phyloP scores from a whole-genome alignment of 2,888 invertebrate genomes.

The Masnerella sp. region DNA sequence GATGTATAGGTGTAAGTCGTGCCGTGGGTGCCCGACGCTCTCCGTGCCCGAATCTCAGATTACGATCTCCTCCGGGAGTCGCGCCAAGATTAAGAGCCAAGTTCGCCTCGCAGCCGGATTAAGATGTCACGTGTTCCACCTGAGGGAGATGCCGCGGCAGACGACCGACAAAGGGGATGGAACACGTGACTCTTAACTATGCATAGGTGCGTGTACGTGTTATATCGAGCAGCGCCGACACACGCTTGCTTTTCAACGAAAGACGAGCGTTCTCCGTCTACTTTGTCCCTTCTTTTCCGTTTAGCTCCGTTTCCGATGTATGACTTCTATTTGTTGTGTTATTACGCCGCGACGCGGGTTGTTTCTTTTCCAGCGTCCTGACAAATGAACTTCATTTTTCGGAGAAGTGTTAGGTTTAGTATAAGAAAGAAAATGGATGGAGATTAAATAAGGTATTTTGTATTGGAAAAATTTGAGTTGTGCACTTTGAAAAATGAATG shows the following conservation, averaged over 20 bases:
- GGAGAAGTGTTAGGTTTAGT: neutral
- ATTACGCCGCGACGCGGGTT: constrained; percentile 4
- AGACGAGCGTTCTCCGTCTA: too few species aligned
- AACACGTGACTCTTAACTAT: constrained; percentile 35
- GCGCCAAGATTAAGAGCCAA: constrained; percentile 71
- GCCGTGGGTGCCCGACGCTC: constrained; percentile 67
- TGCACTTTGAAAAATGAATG: too few species aligned
- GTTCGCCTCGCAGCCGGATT: constrained; percentile 66
- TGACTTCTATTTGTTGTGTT: constrained; percentile 4
- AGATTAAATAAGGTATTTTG: too few species aligned
- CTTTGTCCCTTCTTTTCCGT: neutral
- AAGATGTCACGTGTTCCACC: constrained; percentile 71
- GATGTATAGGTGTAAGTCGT: constrained; percentile 45
- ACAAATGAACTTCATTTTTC: neutral
- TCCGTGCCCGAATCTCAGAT: constrained; percentile 71
- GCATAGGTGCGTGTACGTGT: constrained; percentile 42
- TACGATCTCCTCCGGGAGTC: constrained; percentile 70
- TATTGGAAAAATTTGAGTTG: too few species aligned
- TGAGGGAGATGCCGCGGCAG: constrained; percentile 63
- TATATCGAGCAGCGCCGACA: constrained; percentile 33
- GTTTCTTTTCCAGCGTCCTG: too few species aligned
- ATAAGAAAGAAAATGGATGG: too few species aligned
- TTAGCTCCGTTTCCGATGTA: constrained; percentile 12
- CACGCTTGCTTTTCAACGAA: constrained; percentile 28
- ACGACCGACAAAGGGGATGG: constrained; percentile 38